Percentiles rank a stretch among this genome's conserved stretches.
Evolutionary conservation across 2,797 vertebrate genomes (phyloP).

Genomic region (Remorina albescens): DNA sequence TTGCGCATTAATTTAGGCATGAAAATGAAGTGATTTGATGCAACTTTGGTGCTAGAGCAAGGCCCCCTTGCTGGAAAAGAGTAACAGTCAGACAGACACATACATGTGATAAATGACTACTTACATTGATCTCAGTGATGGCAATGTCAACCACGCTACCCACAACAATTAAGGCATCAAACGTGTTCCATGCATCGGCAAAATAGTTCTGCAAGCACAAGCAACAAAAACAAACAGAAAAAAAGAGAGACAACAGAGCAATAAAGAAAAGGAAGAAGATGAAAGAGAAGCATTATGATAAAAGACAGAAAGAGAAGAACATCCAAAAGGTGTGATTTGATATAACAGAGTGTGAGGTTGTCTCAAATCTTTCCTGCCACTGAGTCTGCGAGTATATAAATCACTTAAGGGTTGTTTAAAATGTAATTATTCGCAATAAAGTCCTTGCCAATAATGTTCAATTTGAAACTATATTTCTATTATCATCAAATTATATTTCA

Average conservation of each 20-base stretch:
- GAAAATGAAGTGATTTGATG: constrained; percentile 13
- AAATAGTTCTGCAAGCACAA: constrained; percentile 99
- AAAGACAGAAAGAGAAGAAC: constrained; percentile 61
- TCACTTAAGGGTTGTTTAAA: constrained; percentile 6
- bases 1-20: neutral
- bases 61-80: constrained; percentile 21
- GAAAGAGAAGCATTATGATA: constrained; percentile 36
- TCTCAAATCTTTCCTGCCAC: constrained; percentile 37
- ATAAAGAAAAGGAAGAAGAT: constrained; percentile 48
- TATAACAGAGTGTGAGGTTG: constrained; percentile 41
- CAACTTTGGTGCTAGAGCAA: constrained; percentile 47
- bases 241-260: constrained; percentile 51
- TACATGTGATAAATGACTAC: constrained; percentile 73
- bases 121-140: constrained; percentile 99
- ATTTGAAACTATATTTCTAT: neutral
- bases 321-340: constrained; percentile 72
- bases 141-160: constrained; percentile 99
- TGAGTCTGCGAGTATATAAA: constrained; percentile 25
- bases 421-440: neutral
- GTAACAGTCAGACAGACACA: constrained; percentile 18
- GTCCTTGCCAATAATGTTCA: neutral
- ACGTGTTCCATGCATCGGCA: constrained; percentile 99
- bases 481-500: no score
- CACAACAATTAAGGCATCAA: constrained; percentile 99
- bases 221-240: constrained; percentile 77